These are phyloP conservation scores for Esox lucius DNA, from an alignment of 2,797 vertebrate genomes.

Conservation along the genomic window DNA sequence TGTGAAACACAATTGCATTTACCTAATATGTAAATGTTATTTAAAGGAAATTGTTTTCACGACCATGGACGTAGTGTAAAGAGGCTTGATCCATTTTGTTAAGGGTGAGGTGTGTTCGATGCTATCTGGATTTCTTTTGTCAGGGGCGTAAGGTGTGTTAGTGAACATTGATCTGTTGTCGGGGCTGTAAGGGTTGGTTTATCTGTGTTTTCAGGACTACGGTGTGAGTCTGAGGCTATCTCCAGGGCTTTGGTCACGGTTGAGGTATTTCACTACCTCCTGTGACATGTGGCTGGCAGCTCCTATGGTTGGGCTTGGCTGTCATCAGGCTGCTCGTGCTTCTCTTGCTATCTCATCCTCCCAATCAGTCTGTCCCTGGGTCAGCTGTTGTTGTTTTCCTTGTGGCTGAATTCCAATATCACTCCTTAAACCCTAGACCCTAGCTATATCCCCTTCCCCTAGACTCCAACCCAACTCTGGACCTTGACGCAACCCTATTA, in stretches of 20 bases:
- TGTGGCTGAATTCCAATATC: not conserved
- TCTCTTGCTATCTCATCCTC: not conserved
- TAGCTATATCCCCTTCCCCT: not conserved
- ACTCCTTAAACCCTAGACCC: not conserved
- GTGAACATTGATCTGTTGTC: too few relatives aligned
- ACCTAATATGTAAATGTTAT: too few relatives aligned
- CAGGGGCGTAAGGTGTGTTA: not conserved
- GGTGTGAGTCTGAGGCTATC: conserved; percentile 7
- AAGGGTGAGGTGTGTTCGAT: not conserved
- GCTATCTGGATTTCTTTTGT: not conserved
- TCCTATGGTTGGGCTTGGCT: not conserved
- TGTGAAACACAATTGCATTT: too few relatives aligned
- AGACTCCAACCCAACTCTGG: too few relatives aligned
- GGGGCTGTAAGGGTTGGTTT: not conserved
- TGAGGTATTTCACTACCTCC: conserved; percentile 42
- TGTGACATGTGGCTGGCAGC: not conserved
- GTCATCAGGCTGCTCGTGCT: not conserved
- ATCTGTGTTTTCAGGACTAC: not conserved
- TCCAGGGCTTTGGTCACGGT: conserved; percentile 35
- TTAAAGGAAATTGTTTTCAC: not conserved
- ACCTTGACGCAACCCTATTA: too few relatives aligned
- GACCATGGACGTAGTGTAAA: not conserved
- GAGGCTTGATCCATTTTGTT: not conserved
- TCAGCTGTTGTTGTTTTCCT: conserved; percentile 23
- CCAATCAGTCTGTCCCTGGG: too few relatives aligned